Base-by-base conservation (phyloP, 2,888 invertebrate genomes). In the Drosophila colorata region DNA sequence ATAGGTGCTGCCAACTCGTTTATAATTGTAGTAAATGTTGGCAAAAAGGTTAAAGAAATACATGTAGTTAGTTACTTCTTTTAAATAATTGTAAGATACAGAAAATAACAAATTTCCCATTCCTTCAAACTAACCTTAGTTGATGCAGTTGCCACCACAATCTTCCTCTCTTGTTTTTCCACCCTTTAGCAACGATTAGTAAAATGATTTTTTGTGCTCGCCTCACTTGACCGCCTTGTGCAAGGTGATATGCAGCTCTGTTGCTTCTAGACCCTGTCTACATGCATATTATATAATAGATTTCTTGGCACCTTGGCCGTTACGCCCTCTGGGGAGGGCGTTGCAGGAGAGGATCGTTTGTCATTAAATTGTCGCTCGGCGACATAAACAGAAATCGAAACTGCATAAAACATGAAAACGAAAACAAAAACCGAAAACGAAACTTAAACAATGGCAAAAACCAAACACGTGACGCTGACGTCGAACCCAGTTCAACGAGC, bases 371-470 rank as follows among this genome's bases (percentile, higher is more conserved):
- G 52, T 51, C 51, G 47, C 41, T 25, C 20, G 61, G 63, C 70
- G 65, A 66, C 74, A 83, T 51, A 73, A 80, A 75, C 83, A 64
- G 73, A 78, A 86, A 76, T 82, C 66, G 60, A 79, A 82, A 82
- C 86, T 88, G 83, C 73, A 80, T 58, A 53, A 83, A 58, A 56
- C 49, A 76, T 72, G 59, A 64, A 66, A 83, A 63, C 14, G 48
- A 66, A 43, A 47, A 53, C 53, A 59, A 51, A 57, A 46, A 53
- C 44, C 57, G 56, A 85, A 71, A 52, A 23, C 40, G 31, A 79
- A 72, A 72, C 58, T 61, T 41, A 40, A 44, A 65, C 78, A 74
- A 67, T 69, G 53, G 60, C 67, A 78, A 44, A 47, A 81, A 43
- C 14, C 48, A 65, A 67, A 71, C 82, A 88, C 87, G 82, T 88